A percentile compares a stretch with the other conserved stretches of the same genome.
phyloP scores from a whole-genome alignment of 2,113 vertebrate genomes.

The Delphinus delphis region DNA sequence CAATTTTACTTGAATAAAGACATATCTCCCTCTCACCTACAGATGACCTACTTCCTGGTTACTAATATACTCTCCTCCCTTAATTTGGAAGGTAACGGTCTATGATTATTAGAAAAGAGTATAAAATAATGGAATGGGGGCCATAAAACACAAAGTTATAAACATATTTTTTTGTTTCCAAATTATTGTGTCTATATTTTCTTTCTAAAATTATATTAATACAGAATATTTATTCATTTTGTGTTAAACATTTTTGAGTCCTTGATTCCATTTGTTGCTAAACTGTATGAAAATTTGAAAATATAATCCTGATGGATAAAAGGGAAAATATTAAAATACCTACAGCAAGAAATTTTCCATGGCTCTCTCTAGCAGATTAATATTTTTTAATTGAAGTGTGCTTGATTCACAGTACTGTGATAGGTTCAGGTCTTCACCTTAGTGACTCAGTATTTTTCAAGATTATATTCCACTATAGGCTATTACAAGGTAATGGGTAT shows the following conservation, averaged over 20 bases:
- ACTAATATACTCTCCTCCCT: not conserved
- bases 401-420: not conserved
- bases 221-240: not conserved
- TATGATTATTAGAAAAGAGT: not conserved
- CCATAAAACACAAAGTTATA: not conserved
- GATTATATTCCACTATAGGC: not conserved
- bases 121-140: not conserved
- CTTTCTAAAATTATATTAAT: not conserved
- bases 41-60: not conserved
- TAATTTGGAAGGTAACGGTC: not conserved
- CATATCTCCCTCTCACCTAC: not conserved
- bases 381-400: not conserved
- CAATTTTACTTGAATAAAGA: not conserved
- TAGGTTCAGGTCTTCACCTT: not conserved
- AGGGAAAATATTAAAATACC: not conserved
- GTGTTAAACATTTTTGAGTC: not conserved
- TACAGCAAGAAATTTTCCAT: not conserved
- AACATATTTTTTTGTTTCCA: not conserved
- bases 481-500: not conserved
- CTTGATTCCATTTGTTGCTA: not conserved
- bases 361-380: not conserved
- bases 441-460: not conserved
- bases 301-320: not conserved
- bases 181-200: not conserved
- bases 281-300: not conserved